A percentile compares a stretch with the other conserved stretches of the same genome.
Evolutionary conservation across 2,113 vertebrate species (phyloP).

Genomic region (Oenanthe oenanthe): DNA sequence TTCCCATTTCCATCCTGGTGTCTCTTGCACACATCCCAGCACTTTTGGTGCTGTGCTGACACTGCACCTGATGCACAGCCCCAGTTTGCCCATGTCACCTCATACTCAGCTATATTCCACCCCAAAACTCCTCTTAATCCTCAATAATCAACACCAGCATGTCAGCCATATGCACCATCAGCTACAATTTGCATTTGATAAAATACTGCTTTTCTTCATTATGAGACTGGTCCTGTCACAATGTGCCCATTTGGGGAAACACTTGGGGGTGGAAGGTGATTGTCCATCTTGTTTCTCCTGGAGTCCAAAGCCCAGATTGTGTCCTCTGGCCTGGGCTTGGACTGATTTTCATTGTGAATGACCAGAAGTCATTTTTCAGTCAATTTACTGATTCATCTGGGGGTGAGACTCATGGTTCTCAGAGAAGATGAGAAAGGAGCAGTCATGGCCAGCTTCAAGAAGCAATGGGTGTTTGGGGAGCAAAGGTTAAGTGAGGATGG

Average conservation of each 20-base stretch:
- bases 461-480: neutral
- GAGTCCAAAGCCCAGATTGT: neutral
- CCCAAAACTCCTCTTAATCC: slow-evolving; percentile 13
- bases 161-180: slow-evolving; percentile 28
- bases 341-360: neutral
- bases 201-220: slow-evolving; percentile 40
- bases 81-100: rapidly evolving
- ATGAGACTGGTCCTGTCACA: neutral
- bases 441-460: neutral
- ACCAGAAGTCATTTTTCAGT: neutral
- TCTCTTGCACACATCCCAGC: neutral
- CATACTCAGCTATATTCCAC: neutral
- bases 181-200: slow-evolving; percentile 39
- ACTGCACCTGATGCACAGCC: neutral
- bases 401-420: neutral
- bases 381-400: neutral
- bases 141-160: slow-evolving; percentile 13
- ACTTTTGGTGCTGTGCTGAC: rapidly evolving
- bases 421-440: neutral
- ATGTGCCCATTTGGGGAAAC: neutral
- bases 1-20: neutral
- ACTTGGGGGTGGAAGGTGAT: rapidly evolving
- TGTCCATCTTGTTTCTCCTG: neutral
- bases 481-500: neutral
- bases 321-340: neutral